These are phyloP conservation scores for Leucophenga montana DNA, from an alignment of 2,888 invertebrate species.

Conservation along the genomic window DNA sequence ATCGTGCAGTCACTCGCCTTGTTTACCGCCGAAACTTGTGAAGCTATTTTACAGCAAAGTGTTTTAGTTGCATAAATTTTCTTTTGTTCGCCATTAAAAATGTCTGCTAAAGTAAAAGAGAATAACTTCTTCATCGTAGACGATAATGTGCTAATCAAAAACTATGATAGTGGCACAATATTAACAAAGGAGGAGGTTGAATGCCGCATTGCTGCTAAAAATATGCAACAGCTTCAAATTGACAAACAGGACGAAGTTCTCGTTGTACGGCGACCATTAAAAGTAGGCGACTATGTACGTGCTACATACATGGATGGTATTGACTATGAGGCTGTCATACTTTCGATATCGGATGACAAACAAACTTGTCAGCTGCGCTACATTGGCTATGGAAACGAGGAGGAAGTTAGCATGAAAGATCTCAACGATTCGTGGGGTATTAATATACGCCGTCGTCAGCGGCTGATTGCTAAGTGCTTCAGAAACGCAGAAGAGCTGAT, in stretches of 20 bases:
- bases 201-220: slow-evolving; percentile 77
- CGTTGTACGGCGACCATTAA: slow-evolving; percentile 71
- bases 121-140: slow-evolving; percentile 78
- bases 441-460: slow-evolving; percentile 74
- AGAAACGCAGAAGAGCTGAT: too few relatives aligned
- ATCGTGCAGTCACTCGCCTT: too few relatives aligned
- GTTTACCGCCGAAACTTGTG: too few relatives aligned
- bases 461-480: not conserved
- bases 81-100: not conserved
- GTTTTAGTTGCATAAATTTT: too few relatives aligned
- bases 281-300: slow-evolving; percentile 78
- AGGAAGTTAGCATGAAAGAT: slow-evolving; percentile 73
- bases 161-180: slow-evolving; percentile 85
- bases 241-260: not conserved
- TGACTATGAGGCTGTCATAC: slow-evolving; percentile 79
- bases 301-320: slow-evolving; percentile 79
- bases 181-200: slow-evolving; percentile 79
- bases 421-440: slow-evolving; percentile 75
- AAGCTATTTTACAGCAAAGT: too few relatives aligned
- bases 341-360: slow-evolving; percentile 70
- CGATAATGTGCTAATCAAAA: slow-evolving; percentile 84
- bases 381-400: slow-evolving; percentile 75
- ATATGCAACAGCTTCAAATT: too few relatives aligned
- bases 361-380: slow-evolving; percentile 72
- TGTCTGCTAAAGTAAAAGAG: slow-evolving; percentile 30